Conservation (phyloP, 1,140 invertebrate species). For the Oreohelix idahoensis region DNA sequence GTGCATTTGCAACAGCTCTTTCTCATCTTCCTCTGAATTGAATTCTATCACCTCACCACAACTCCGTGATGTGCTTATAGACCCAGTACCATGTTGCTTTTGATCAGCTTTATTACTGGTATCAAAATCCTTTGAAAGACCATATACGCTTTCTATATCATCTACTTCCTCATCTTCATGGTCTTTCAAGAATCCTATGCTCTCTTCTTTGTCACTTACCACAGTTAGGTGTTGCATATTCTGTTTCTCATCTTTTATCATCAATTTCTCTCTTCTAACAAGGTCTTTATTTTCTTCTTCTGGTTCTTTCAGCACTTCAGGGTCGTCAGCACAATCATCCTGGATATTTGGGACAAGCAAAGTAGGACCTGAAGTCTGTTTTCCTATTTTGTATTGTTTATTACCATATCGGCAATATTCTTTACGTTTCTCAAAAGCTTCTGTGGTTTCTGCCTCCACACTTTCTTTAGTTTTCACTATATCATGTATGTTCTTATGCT, state of each 20-base stretch:
- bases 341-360: neutral
- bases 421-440: no score
- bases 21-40: neutral
- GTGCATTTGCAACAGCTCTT: neutral
- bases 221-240: neutral
- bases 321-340: neutral
- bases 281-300: neutral
- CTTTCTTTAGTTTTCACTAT: no score
- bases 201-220: no score
- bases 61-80: neutral
- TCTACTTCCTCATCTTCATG: neutral
- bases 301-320: neutral
- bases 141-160: neutral
- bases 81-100: neutral
- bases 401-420: no score
- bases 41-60: neutral
- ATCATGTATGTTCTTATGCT: neutral
- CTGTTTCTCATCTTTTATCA: neutral
- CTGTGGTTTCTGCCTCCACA: no score
- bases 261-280: neutral
- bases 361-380: no score
- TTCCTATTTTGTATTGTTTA: no score
- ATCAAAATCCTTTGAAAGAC: neutral
- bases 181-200: neutral
- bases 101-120: neutral